Evolutionary conservation across 2,888 invertebrate species (phyloP).

Genomic region (Melanostoma scalare): DNA sequence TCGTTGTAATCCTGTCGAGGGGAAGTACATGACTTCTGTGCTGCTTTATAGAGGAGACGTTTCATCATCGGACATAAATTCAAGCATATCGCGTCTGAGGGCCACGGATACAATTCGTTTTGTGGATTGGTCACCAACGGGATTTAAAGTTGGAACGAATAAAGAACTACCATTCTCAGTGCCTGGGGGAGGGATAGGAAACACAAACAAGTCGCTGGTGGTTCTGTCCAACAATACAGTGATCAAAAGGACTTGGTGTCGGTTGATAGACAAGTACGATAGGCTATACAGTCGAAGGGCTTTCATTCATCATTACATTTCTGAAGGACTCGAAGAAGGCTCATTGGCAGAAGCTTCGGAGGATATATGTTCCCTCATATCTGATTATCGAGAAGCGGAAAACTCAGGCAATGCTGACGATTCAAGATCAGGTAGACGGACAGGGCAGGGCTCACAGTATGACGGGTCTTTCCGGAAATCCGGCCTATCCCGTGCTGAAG

Average conservation of each 20-base stretch:
- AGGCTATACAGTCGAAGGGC: conserved; percentile 93
- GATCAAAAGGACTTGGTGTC: conserved; percentile 91
- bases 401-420: neutral
- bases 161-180: conserved; percentile 90
- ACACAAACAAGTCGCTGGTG: conserved; percentile 89
- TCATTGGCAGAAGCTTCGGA: conserved; percentile 85
- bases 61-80: conserved; percentile 88
- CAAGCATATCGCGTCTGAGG: conserved; percentile 88
- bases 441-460: no score
- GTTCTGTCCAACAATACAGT: conserved; percentile 94
- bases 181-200: conserved; percentile 89
- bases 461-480: no score
- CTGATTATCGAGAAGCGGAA: conserved; percentile 88
- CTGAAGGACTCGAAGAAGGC: conserved; percentile 88
- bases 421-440: no score
- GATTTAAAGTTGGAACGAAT: conserved; percentile 91
- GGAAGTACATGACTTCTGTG: conserved; percentile 90
- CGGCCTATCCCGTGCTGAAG: no score
- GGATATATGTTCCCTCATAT: conserved; percentile 85
- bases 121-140: conserved; percentile 92
- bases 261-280: conserved; percentile 90
- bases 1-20: conserved; percentile 87
- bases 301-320: conserved; percentile 94
- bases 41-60: conserved; percentile 88
- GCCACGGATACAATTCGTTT: conserved; percentile 87